Evolutionary conservation across 2,888 invertebrate species (phyloP).

Genomic region (Pyrocoelia pectoralis): DNA sequence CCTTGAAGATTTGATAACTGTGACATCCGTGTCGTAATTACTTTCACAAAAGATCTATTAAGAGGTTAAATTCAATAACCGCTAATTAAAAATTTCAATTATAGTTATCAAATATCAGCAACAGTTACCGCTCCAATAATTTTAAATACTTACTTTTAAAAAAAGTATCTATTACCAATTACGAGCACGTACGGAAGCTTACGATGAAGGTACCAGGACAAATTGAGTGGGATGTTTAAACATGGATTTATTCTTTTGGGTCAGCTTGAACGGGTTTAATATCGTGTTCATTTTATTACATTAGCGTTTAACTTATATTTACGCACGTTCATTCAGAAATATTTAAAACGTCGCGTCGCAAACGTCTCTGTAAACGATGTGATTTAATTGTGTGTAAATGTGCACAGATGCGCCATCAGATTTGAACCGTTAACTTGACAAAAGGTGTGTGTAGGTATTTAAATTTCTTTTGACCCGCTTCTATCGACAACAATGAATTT

Average conservation of each 20-base stretch:
- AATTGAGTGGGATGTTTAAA: conserved; percentile 37
- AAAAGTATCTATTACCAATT: conserved; percentile 7
- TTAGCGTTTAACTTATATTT: background rate
- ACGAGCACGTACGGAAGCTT: conserved; percentile 29
- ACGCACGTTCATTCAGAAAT: conserved; percentile 1
- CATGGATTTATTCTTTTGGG: conserved; percentile 33
- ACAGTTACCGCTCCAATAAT: conserved; percentile 15
- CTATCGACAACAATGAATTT: background rate
- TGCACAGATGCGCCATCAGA: conserved; percentile 3
- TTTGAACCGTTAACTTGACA: conserved; percentile 19
- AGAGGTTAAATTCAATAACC: background rate
- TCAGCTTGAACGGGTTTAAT: conserved; percentile 20
- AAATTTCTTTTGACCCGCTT: conserved; percentile 22
- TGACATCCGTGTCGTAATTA: background rate
- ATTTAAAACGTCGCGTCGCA: background rate
- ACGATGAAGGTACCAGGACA: conserved; percentile 18
- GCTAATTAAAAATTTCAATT: conserved; percentile 1
- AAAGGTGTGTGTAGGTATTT: conserved; percentile 21
- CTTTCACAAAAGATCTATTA: background rate
- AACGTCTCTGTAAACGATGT: background rate
- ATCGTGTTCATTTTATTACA: conserved; percentile 19
- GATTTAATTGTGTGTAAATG: background rate
- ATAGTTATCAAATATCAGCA: conserved; percentile 6
- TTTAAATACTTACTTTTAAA: conserved; percentile 2
- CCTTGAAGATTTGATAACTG: no score